phyloP scores from a whole-genome alignment of 2,888 invertebrate genomes.

The Ophion ellenae region DNA sequence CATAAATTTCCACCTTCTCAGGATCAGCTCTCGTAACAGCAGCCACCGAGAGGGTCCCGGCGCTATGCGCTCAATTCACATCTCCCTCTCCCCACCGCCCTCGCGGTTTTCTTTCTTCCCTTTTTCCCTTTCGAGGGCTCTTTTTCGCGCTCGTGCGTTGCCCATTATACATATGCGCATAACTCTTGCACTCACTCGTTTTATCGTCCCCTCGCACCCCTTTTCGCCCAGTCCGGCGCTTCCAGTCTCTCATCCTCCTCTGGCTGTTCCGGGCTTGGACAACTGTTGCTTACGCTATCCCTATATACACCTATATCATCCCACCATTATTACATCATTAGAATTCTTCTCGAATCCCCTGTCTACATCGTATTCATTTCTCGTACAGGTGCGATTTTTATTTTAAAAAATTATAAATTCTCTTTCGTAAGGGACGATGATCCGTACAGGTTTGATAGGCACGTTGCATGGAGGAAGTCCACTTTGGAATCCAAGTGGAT shows the following conservation, averaged over 20 bases:
- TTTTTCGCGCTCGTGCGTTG: constrained; percentile 52
- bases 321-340: constrained; percentile 77
- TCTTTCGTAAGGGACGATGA: background rate
- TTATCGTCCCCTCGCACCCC: constrained; percentile 44
- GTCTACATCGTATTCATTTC: constrained; percentile 1
- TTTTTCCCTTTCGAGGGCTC: constrained; percentile 57
- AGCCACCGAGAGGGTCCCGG: constrained; percentile 45
- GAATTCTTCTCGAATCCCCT: constrained; percentile 68
- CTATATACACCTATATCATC: constrained; percentile 46
- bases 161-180: constrained; percentile 57
- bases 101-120: constrained; percentile 38
- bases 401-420: background rate
- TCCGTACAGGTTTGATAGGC: too few species aligned
- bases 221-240: constrained; percentile 49
- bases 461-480: too few species aligned
- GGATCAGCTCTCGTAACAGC: constrained; percentile 47
- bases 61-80: constrained; percentile 47
- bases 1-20: constrained; percentile 65
- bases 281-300: constrained; percentile 74
- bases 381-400: background rate
- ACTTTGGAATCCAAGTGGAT: too few species aligned
- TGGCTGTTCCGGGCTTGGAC: constrained; percentile 69
- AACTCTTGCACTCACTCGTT: constrained; percentile 58
- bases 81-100: constrained; percentile 16
- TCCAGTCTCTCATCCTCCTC: constrained; percentile 37